Conservation (phyloP, 2,113 vertebrate species). For the Taurulus bubalis region DNA sequence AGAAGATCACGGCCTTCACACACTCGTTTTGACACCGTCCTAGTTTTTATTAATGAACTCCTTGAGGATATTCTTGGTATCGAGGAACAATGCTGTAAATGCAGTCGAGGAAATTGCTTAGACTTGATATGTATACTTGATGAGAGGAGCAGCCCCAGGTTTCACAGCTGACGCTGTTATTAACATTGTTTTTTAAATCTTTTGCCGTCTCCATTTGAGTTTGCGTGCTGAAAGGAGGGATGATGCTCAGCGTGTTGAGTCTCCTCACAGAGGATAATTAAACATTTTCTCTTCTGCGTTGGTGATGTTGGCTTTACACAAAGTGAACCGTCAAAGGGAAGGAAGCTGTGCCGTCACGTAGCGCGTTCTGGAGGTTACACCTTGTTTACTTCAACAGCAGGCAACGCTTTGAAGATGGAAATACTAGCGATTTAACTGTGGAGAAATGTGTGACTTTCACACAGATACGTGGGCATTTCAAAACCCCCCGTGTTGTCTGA, state of each 20-base stretch:
- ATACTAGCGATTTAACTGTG: constrained; percentile 21
- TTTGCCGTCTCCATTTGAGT: neutral
- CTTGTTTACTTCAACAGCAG: constrained; percentile 27
- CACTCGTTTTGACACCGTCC: constrained; percentile 25
- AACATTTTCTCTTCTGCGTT: constrained; percentile 34
- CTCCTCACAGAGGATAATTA: constrained; percentile 34
- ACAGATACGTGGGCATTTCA: constrained; percentile 17
- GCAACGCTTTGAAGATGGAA: constrained; percentile 21
- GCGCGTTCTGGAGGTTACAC: constrained; percentile 12
- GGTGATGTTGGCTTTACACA: constrained; percentile 10
- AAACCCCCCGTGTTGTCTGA: constrained; percentile 1
- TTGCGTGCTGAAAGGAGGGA: neutral
- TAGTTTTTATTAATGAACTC: constrained; percentile 59
- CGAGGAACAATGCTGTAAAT: neutral
- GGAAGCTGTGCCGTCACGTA: neutral
- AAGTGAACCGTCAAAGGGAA: neutral
- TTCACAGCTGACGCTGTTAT: neutral
- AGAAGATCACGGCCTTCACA: constrained; percentile 34
- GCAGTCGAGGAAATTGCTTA: constrained; percentile 6
- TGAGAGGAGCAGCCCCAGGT: neutral
- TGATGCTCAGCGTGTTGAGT: neutral
- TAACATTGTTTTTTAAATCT: neutral
- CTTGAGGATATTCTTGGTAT: neutral
- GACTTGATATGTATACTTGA: neutral
- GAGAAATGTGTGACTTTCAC: constrained; percentile 17